Percentiles rank a stretch among this genome's conserved stretches.
These are phyloP conservation scores for Phaethon lepturus DNA, from an alignment of 2,113 vertebrate genomes.

Conservation along the genomic window DNA sequence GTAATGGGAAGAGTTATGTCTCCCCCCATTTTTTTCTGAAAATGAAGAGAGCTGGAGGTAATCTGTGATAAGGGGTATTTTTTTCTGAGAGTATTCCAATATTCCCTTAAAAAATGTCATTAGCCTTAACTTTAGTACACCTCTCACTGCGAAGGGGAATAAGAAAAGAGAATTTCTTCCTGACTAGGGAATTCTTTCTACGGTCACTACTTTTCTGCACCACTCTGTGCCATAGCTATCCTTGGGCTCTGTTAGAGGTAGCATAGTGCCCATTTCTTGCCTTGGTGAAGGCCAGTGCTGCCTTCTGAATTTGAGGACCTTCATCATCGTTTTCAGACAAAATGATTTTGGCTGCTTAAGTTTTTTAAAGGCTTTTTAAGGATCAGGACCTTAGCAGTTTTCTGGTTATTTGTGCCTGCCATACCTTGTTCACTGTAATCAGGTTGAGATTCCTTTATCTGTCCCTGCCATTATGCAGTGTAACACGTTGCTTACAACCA, in stretches of 20 bases:
- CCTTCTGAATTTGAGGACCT: not conserved
- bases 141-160: not conserved
- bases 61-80: not conserved
- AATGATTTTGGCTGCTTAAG: not conserved
- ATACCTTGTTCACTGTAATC: not conserved
- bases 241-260: not conserved
- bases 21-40: not conserved
- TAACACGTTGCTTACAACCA: constrained; percentile 28
- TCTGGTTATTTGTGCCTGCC: not conserved
- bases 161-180: not conserved
- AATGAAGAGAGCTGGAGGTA: not conserved
- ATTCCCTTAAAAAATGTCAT: not conserved
- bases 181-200: not conserved
- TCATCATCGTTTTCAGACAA: not conserved
- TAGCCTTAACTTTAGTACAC: not conserved
- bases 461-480: not conserved
- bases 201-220: not conserved
- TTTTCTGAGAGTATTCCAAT: not conserved
- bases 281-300: not conserved
- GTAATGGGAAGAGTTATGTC: not conserved
- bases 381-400: not conserved
- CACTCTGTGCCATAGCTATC: not conserved
- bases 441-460: not conserved
- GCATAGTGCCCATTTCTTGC: not conserved
- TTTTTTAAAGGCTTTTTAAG: not conserved